A percentile compares a stretch with the other conserved stretches of the same genome.
These are phyloP conservation scores for Cheilosia impressa DNA, from an alignment of 2,888 invertebrate species.

Conservation along the genomic window DNA sequence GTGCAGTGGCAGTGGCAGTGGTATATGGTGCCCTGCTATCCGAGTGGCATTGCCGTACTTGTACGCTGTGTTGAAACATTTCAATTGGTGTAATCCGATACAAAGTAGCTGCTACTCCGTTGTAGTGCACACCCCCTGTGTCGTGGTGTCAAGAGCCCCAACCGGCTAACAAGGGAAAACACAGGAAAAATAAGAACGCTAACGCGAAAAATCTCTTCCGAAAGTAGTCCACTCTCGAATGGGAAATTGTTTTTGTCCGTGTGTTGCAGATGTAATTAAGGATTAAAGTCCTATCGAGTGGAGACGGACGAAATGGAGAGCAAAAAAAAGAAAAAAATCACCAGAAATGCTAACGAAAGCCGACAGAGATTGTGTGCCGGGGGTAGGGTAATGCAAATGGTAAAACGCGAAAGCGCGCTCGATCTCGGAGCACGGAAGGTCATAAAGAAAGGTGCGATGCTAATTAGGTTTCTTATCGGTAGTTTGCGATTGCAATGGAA, in stretches of 20 bases:
- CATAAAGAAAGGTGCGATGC: constrained; percentile 63
- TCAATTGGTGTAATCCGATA: constrained; percentile 73
- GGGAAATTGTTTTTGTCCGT: constrained; percentile 66
- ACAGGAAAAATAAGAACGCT: not conserved
- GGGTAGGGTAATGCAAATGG: constrained; percentile 40
- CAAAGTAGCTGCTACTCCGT: constrained; percentile 66
- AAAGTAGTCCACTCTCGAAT: constrained; percentile 47
- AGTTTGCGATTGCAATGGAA: constrained; percentile 45
- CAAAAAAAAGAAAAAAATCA: constrained; percentile 5
- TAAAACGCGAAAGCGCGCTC: constrained; percentile 13
- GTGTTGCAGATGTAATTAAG: constrained; percentile 72
- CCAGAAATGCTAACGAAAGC: constrained; percentile 1
- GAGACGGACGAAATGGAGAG: not conserved
- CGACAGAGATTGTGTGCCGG: constrained; percentile 19
- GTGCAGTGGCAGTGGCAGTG: constrained; percentile 59
- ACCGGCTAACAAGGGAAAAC: not conserved
- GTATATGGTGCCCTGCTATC: not conserved
- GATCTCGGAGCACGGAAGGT: constrained; percentile 3
- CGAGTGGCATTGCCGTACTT: constrained; percentile 43
- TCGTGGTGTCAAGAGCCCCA: not conserved
- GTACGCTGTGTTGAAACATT: constrained; percentile 61
- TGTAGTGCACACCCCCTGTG: not conserved
- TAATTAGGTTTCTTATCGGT: constrained; percentile 65
- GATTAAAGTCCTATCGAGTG: constrained; percentile 58
- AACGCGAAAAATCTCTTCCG: constrained; percentile 42